A percentile compares a stretch with the other conserved stretches of the same genome.
These are phyloP conservation scores for Ricordea florida DNA, from an alignment of 92 coral and sea anemone genomes.

Conservation along the genomic window DNA sequence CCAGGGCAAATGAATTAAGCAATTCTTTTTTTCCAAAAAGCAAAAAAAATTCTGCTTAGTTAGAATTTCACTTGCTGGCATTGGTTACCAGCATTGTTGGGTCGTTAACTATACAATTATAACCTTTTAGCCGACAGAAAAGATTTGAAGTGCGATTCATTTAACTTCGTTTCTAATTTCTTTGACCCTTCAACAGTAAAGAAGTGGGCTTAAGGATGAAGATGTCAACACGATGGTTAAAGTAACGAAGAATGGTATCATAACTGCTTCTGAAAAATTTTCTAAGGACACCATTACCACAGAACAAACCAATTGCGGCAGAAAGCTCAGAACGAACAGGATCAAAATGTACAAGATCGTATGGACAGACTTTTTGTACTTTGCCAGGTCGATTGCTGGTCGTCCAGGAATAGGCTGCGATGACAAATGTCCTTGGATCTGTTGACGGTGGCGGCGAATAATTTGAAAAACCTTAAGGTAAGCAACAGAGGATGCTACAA, in stretches of 20 bases:
- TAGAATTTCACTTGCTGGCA: no score
- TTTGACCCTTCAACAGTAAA: not conserved
- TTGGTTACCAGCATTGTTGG: no score
- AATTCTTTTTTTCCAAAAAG: no score
- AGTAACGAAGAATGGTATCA: not conserved
- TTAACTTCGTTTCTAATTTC: not conserved
- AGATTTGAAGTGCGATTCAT: no score
- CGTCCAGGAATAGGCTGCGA: not conserved
- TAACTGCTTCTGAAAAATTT: not conserved
- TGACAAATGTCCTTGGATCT: not conserved
- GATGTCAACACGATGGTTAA: not conserved
- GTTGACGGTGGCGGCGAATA: slow-evolving; percentile 1
- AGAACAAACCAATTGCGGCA: not conserved
- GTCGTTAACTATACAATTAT: no score
- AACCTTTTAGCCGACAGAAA: no score
- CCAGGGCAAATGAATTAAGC: no score
- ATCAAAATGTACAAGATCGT: not conserved
- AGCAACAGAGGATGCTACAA: not conserved
- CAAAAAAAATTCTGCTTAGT: no score
- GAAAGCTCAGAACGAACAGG: not conserved
- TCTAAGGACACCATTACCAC: not conserved
- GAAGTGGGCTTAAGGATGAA: not conserved
- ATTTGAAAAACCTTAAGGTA: not conserved
- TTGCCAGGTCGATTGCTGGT: not conserved
- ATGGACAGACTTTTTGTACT: not conserved